phyloP scores from a whole-genome alignment of 2,113 vertebrate species.

The Sula dactylatra region DNA sequence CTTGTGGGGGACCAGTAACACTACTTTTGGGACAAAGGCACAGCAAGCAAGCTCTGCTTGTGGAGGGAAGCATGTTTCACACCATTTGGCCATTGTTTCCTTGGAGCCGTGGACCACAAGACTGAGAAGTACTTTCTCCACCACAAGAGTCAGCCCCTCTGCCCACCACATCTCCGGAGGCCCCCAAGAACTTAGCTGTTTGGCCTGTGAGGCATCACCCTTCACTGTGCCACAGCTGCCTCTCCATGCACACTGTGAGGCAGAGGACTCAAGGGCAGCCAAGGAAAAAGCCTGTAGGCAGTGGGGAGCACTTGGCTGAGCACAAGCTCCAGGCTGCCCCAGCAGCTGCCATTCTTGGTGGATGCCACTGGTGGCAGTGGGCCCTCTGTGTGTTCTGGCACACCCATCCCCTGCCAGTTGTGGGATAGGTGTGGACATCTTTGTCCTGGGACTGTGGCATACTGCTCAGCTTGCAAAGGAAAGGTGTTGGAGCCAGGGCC shows the following conservation, averaged over 20 bases:
- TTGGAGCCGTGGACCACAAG: not conserved
- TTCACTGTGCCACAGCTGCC: not conserved
- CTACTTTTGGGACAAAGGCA: not conserved
- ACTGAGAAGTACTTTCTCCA: not conserved
- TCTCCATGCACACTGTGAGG: not conserved
- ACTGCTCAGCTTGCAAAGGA: not conserved
- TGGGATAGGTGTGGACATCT: not conserved
- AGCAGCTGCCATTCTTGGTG: not conserved
- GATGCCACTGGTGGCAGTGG: not conserved
- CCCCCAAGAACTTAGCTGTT: not conserved
- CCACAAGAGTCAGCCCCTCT: accelerated
- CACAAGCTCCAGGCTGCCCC: not conserved
- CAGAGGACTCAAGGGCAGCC: not conserved
- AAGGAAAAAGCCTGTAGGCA: not conserved
- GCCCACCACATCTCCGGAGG: not conserved
- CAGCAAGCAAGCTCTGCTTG: not conserved
- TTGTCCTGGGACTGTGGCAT: not conserved
- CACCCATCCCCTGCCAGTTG: not conserved
- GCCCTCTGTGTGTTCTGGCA: not conserved
- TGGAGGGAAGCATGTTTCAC: not conserved
- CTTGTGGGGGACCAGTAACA: not conserved
- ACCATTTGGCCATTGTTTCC: not conserved
- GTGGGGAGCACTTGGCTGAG: not conserved
- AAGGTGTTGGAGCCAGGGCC: not conserved
- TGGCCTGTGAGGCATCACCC: not conserved